These are phyloP conservation scores for Dreissena polymorpha DNA, from an alignment of 1,140 invertebrate genomes.

Conservation along the genomic window DNA sequence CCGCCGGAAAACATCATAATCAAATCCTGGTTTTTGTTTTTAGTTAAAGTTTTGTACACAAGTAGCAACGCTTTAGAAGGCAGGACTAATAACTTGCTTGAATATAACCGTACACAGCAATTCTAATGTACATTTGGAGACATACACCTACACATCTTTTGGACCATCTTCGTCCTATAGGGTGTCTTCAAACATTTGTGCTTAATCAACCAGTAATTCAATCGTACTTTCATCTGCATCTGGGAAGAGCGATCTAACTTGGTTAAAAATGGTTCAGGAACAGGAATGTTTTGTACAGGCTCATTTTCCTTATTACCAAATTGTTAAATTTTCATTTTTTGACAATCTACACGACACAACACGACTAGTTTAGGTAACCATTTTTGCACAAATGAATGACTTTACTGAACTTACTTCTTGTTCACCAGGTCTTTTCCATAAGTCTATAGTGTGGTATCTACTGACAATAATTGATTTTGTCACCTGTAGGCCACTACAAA, in stretches of 20 bases:
- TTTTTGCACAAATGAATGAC: not conserved
- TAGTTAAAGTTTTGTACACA: conserved; percentile 20
- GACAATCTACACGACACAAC: not conserved
- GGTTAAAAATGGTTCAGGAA: not conserved
- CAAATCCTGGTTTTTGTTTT: conserved; percentile 10
- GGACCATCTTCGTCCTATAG: not conserved
- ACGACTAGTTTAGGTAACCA: not conserved
- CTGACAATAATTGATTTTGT: no score
- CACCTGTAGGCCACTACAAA: not conserved
- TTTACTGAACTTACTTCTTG: not conserved
- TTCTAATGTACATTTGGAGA: not conserved
- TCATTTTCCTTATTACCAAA: no score
- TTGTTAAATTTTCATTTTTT: conserved; percentile 5
- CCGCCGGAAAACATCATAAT: conserved; percentile 4
- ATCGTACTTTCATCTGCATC: not conserved
- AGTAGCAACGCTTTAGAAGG: not conserved
- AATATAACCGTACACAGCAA: not conserved
- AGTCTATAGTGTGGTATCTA: not conserved
- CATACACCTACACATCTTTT: not conserved
- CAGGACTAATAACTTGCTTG: not conserved
- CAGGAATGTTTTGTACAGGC: not conserved
- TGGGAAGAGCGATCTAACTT: not conserved
- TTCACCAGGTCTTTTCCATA: not conserved
- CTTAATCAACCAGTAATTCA: no score
- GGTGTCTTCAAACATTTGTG: not conserved